Evolutionary conservation across 2,888 invertebrate species (phyloP).

Genomic region (Melanostoma mellinum): DNA sequence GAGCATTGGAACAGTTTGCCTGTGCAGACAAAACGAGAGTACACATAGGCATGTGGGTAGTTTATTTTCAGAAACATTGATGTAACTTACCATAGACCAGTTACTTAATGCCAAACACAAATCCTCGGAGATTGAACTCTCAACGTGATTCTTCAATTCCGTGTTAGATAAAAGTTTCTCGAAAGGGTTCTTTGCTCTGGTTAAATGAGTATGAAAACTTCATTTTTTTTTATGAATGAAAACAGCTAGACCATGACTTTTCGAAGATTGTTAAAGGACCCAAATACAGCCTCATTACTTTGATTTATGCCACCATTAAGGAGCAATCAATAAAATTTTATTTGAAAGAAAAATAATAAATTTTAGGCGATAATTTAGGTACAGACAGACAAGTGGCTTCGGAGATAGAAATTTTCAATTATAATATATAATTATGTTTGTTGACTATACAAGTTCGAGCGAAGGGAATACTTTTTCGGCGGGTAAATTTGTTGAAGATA

Average conservation of each 20-base stretch:
- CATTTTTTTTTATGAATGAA: not conserved
- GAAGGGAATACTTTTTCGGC: no score
- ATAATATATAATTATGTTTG: no score
- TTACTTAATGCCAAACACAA: conserved; percentile 60
- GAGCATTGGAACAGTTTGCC: not conserved
- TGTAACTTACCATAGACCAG: conserved; percentile 61
- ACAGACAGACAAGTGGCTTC: no score
- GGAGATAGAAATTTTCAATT: no score
- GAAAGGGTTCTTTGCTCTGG: not conserved
- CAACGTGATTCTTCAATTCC: conserved; percentile 34
- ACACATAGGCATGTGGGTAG: not conserved
- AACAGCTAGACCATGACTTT: conserved; percentile 35
- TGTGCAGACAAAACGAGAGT: not conserved
- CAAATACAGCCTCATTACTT: conserved; percentile 39
- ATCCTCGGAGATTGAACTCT: conserved; percentile 48
- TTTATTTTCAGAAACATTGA: conserved; percentile 44
- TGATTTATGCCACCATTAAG: conserved; percentile 59
- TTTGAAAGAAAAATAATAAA: conserved; percentile 27
- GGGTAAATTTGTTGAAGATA: no score
- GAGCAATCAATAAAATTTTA: conserved; percentile 44
- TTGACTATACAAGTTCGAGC: no score
- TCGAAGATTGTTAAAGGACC: conserved; percentile 19
- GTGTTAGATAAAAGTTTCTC: not conserved
- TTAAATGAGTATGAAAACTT: conserved; percentile 25
- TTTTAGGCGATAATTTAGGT: not conserved